Conservation (phyloP, 2,113 vertebrate genomes). For the Engraulis encrasicolus region DNA sequence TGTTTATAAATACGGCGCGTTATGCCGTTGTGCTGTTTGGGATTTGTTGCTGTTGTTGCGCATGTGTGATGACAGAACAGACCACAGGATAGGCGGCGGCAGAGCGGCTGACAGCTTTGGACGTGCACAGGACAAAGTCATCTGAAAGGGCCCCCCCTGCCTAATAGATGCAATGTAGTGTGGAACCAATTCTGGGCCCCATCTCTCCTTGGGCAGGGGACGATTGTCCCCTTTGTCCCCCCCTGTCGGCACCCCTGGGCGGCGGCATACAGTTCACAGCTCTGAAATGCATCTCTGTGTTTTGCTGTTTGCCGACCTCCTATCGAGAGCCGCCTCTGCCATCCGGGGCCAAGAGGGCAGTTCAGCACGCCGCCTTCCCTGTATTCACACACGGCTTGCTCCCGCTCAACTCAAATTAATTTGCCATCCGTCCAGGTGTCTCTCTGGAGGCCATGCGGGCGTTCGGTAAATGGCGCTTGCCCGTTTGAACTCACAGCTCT, state of each 20-base stretch:
- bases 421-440: conserved; percentile 82
- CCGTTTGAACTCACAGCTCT: conserved; percentile 78
- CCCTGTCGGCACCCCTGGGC: no score
- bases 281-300: conserved; percentile 3
- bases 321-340: not conserved
- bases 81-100: no score
- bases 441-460: conserved; percentile 41
- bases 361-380: conserved; percentile 72
- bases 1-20: conserved; percentile 41
- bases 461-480: conserved; percentile 25
- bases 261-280: conserved; percentile 4
- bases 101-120: no score
- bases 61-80: not conserved
- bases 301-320: not conserved
- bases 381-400: conserved; percentile 75
- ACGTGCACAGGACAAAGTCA: no score
- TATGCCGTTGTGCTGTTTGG: not conserved
- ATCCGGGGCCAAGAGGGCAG: conserved; percentile 74
- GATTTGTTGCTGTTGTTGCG: not conserved
- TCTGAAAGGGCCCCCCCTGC: no score
- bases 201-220: no score
- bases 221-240: no score
- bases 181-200: no score
- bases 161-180: no score
- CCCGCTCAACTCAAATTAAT: conserved; percentile 78